A percentile compares a stretch with the other conserved stretches of the same genome.
Evolutionary conservation across 1,140 invertebrate species (phyloP).

Genomic region (Dreissena rostriformis): DNA sequence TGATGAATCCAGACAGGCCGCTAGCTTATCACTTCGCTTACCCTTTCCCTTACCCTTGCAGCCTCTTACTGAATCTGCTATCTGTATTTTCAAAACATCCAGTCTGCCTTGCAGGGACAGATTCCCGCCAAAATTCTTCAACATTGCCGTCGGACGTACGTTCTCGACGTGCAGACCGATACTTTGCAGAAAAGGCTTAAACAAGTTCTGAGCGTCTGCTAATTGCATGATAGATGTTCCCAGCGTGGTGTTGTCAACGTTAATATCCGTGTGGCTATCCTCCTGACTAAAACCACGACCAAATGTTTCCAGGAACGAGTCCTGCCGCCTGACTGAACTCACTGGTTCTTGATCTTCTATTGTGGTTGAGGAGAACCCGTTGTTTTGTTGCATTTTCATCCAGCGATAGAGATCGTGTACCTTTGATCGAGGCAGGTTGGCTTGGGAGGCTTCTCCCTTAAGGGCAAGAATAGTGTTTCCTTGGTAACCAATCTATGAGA

Average conservation of each 20-base stretch:
- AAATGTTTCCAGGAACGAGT: slow-evolving; percentile 72
- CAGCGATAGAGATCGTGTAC: slow-evolving; percentile 90
- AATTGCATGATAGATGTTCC: slow-evolving; percentile 78
- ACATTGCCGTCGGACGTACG: slow-evolving; percentile 78
- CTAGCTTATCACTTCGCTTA: slow-evolving; percentile 59
- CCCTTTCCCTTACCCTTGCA: slow-evolving; percentile 70
- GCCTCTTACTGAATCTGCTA: slow-evolving; percentile 87
- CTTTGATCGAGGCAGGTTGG: slow-evolving; percentile 69
- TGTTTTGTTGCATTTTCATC: slow-evolving; percentile 94
- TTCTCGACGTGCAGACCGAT: slow-evolving; percentile 79
- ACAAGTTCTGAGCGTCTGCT: slow-evolving; percentile 78
- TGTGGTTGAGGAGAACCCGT: slow-evolving; percentile 80
- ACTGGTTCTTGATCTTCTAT: slow-evolving; percentile 32
- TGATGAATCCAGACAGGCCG: slow-evolving; percentile 86
- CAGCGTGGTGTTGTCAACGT: slow-evolving; percentile 68
- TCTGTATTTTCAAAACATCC: slow-evolving; percentile 94
- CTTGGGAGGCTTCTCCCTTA: slow-evolving; percentile 17
- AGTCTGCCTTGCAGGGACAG: slow-evolving; percentile 93
- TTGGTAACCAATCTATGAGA: too few species aligned
- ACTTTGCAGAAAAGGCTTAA: slow-evolving; percentile 79
- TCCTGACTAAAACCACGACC: slow-evolving; percentile 78
- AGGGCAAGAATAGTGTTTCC: neutral
- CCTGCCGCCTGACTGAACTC: slow-evolving; percentile 64
- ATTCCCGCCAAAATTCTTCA: slow-evolving; percentile 93
- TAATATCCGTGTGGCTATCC: slow-evolving; percentile 75